A percentile compares a stretch with the other conserved stretches of the same genome.
Conservation (phyloP, 64 coral and sea anemone species). For the Platygyra sinensis region DNA sequence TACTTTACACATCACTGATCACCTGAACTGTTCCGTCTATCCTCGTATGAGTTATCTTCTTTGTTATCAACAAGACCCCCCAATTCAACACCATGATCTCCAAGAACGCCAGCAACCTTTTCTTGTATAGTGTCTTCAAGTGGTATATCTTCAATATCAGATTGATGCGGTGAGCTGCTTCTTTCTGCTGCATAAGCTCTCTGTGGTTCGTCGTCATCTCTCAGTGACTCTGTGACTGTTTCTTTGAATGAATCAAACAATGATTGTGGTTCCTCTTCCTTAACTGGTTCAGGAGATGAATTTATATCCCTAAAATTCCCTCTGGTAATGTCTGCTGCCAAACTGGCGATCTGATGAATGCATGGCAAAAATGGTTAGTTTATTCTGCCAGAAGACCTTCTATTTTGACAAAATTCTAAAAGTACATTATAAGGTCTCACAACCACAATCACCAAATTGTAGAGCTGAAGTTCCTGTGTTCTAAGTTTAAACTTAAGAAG, state of each 20-base stretch:
- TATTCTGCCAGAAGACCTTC: too few relatives aligned
- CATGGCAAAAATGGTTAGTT: too few relatives aligned
- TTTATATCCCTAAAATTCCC: background rate
- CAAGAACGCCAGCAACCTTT: background rate
- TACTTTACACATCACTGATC: background rate
- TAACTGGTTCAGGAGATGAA: background rate
- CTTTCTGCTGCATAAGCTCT: background rate
- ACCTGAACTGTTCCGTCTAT: background rate
- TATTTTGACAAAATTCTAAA: too few relatives aligned
- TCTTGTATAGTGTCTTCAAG: background rate
- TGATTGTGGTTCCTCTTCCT: background rate
- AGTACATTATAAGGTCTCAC: too few relatives aligned
- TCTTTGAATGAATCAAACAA: background rate
- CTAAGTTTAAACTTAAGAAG: too few relatives aligned
- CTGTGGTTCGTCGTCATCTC: slow-evolving; percentile 6
- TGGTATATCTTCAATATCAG: background rate
- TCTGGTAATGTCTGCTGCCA: background rate
- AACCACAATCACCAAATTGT: too few relatives aligned
- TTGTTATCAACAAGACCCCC: background rate
- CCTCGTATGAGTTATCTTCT: background rate
- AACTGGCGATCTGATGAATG: background rate
- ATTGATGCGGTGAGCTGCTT: background rate
- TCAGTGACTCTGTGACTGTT: background rate
- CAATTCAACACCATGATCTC: background rate
- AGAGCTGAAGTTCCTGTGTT: too few relatives aligned